Base-by-base conservation (phyloP, 2,888 invertebrate genomes). In the Drosophila percnosoma region DNA sequence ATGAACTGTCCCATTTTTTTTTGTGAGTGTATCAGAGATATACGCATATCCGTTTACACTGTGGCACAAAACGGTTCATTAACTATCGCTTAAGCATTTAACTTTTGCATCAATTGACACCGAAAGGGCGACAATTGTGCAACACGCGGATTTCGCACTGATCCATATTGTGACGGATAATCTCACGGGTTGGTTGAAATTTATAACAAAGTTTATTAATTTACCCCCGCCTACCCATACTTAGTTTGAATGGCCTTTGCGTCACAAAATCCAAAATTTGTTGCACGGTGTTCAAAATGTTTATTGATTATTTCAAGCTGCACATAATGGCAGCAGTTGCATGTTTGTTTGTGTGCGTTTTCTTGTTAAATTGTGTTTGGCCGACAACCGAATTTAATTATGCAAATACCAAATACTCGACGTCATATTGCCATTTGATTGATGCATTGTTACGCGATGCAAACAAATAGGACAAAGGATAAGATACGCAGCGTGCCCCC, bases 341-440 rank as follows among this genome's bases (percentile, higher is more conserved):
- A 27, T 54, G 29, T 48, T 42, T 52, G 38, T 15, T 38, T 55
- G 27, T 48, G 21, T 68, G 67, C 48, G 57, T 68, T 68, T 36
- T 33, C n/a, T 42, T 63, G 54, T 66, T 42, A 59, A 62, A 54
- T 52, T 62, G 69, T 52, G 69, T 52, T 68, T 51, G 42, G 29
- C 52, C 60, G 57, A 40, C 54, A 70, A 49, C 31, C 51, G 66
- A 61, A 68, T 72, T 75, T 68, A 78, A 75, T 78, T 63, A 78
- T 75, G 72, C 72, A 66, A 58, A 67, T 13, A 59, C 18, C 72
- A 66, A 58, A 67, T 13, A 59, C 18, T 62, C 55, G 61, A 75
- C 66, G 67, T 60, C 75, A 75, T 11, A 15, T 34, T 33, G 48
- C 21, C 24, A 38, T 59, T 74, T 55, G 10, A 27, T 45, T 55